phyloP scores from a whole-genome alignment of 2,797 vertebrate species.

The Melanotaenia trifasciata region DNA sequence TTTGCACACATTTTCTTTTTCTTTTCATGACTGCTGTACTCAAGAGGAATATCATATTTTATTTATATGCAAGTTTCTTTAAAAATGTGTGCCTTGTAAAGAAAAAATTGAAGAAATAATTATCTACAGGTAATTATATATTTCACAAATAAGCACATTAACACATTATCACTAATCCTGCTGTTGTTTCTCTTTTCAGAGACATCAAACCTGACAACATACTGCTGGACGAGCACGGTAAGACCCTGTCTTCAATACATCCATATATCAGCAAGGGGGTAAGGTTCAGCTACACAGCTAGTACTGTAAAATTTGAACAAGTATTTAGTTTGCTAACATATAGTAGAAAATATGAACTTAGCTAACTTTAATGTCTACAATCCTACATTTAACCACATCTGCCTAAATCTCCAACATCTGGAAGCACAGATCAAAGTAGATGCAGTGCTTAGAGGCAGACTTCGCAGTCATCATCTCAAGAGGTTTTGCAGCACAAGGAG shows the following conservation, averaged over 20 bases:
- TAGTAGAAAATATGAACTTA: background rate
- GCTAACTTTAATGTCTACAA: background rate
- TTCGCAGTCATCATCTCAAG: conserved; percentile 10
- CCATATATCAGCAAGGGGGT: background rate
- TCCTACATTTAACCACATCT: conserved; percentile 9
- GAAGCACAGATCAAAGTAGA: conserved; percentile 36
- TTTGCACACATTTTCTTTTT: background rate
- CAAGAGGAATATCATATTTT: background rate
- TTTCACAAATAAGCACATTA: background rate
- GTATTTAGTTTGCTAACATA: background rate
- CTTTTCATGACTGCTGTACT: background rate
- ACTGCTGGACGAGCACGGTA: conserved; percentile 94
- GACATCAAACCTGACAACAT: conserved; percentile 99
- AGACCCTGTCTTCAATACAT: conserved; percentile 59
- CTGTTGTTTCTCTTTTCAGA: conserved; percentile 77
- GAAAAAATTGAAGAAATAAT: too few species aligned
- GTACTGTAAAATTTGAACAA: background rate
- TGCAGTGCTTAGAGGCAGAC: conserved; percentile 21
- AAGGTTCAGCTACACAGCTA: background rate
- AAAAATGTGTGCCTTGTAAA: too few species aligned
- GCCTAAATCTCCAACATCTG: conserved; percentile 18
- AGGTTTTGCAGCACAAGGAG: conserved; percentile 22
- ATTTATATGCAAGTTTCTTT: too few species aligned
- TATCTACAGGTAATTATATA: too few species aligned
- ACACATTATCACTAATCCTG: conserved; percentile 15